phyloP scores from a whole-genome alignment of 1,140 invertebrate species.

The Lysiphlebus fabarum region DNA sequence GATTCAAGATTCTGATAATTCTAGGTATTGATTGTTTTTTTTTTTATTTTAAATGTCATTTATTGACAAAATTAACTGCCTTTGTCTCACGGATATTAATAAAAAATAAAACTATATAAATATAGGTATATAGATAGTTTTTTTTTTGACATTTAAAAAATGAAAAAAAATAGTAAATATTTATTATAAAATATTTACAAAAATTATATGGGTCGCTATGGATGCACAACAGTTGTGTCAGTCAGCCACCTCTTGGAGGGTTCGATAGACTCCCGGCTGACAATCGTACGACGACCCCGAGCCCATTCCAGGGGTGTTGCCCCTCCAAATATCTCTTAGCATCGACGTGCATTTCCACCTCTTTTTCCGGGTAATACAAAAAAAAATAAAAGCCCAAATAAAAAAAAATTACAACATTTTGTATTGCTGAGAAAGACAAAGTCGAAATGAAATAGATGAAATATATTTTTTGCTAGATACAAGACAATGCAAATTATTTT shows the following conservation, averaged over 20 bases:
- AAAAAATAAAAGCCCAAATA: not conserved
- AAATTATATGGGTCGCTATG: conserved; percentile 17
- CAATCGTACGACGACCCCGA: conserved; percentile 54
- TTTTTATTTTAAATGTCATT: not conserved
- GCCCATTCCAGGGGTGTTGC: conserved; percentile 33
- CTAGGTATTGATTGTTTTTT: not conserved
- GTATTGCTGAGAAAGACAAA: no score
- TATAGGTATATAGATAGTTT: no score
- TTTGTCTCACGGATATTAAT: not conserved
- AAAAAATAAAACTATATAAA: no score
- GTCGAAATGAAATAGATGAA: no score
- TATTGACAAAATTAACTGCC: not conserved
- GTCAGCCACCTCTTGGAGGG: conserved; percentile 40
- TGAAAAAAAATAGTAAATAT: no score
- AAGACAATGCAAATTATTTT: no score
- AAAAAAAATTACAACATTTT: no score
- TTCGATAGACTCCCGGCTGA: conserved; percentile 48
- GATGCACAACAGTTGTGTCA: conserved; percentile 13
- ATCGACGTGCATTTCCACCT: conserved; percentile 1
- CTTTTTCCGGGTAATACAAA: not conserved
- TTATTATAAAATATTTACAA: not conserved
- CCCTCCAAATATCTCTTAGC: conserved; percentile 19
- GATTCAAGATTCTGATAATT: conserved; percentile 11
- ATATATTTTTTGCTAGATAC: no score
- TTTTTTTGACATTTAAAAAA: conserved; percentile 10